These are phyloP conservation scores for Vollenhovia emeryi DNA, from an alignment of 1,140 invertebrate genomes.

Conservation along the genomic window DNA sequence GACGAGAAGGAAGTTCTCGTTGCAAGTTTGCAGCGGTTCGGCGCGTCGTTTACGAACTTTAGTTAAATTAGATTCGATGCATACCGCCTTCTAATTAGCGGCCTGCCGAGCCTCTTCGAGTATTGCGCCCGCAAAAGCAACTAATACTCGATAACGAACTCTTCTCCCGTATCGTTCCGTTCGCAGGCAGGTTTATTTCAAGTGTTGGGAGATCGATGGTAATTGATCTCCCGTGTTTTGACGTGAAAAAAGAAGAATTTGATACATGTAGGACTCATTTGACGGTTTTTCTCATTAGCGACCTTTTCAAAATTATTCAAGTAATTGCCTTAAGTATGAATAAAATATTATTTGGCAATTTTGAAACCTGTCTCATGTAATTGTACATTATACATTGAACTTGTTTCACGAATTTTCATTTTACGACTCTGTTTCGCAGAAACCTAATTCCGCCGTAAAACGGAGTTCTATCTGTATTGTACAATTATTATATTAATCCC, in stretches of 20 bases:
- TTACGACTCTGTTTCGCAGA: no score
- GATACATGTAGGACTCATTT: no score
- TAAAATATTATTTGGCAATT: no score
- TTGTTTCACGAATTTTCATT: no score
- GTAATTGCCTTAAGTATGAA: no score
- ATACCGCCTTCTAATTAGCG: conserved; percentile 46
- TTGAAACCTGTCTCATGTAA: no score
- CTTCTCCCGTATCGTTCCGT: neutral
- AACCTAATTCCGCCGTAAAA: no score
- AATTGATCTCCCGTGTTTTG: neutral
- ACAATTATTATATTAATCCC: neutral
- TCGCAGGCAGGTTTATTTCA: neutral
- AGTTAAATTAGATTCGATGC: conserved; percentile 62
- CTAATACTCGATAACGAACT: neutral
- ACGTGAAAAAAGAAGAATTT: neutral
- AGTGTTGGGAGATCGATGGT: neutral
- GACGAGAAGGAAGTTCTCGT: conserved; percentile 13
- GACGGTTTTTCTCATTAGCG: no score
- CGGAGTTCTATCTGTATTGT: no score
- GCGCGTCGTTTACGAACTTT: conserved; percentile 42
- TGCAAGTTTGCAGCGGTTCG: neutral
- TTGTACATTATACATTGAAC: no score
- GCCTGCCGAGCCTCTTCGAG: neutral
- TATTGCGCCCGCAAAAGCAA: neutral
- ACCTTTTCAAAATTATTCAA: no score